phyloP scores from a whole-genome alignment of 2,797 vertebrate genomes.

The Acanthurus tractus region DNA sequence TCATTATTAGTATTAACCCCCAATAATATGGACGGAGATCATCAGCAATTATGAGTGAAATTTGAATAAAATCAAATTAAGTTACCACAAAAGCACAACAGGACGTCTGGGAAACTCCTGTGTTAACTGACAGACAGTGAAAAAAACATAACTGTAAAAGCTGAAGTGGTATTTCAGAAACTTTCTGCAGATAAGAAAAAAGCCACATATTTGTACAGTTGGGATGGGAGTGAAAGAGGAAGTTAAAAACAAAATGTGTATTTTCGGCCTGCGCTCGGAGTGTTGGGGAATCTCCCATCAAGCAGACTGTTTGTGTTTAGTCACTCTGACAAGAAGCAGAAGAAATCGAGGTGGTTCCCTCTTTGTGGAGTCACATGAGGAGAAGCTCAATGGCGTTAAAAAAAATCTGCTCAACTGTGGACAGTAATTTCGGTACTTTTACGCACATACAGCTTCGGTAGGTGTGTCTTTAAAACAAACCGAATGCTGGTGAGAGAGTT shows the following conservation, averaged over 20 bases:
- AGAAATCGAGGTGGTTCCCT: conserved; percentile 60
- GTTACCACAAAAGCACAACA: background rate
- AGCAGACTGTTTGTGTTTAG: conserved; percentile 16
- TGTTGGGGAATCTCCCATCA: conserved; percentile 71
- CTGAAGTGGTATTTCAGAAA: background rate
- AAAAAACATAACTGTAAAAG: background rate
- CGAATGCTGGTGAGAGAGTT: background rate
- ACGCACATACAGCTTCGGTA: background rate
- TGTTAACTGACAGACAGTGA: background rate
- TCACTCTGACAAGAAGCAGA: conserved; percentile 29
- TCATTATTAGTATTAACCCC: background rate
- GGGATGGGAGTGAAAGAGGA: conserved; percentile 62
- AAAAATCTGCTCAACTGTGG: background rate
- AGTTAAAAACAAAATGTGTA: conserved; percentile 44
- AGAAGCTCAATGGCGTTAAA: conserved; percentile 16
- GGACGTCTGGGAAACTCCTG: background rate
- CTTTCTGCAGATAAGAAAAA: conserved; percentile 12
- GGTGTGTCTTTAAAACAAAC: background rate
- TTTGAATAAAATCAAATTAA: background rate
- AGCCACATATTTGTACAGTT: conserved; percentile 17
- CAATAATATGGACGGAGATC: background rate
- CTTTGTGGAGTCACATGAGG: conserved; percentile 24
- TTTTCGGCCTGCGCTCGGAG: conserved; percentile 37
- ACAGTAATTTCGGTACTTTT: background rate
- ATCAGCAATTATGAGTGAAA: background rate